Base-by-base conservation (phyloP, 2,797 vertebrate genomes). In the Ctenopoma multispine region DNA sequence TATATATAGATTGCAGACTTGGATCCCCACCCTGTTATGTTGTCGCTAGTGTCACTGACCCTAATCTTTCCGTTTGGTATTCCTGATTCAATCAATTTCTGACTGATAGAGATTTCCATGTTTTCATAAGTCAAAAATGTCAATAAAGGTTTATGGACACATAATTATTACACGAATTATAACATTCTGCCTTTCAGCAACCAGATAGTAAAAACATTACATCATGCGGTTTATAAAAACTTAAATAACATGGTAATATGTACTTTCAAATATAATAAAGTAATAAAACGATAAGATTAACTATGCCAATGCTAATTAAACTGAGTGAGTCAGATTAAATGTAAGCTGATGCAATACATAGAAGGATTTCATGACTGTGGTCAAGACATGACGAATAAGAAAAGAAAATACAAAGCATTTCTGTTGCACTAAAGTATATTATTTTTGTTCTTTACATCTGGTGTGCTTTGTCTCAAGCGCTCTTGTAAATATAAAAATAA, bases 31-130 rank as follows among this genome's bases (percentile, higher is more conserved):
- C 72, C 36, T 20, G 5, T 56, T 63, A 71, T 13, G 29, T 61
- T 44, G 36, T 41, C 6, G 0, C 62, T 53, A 49, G 49, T 63
- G 64, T 72, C 66, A 75, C 46, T 79, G 55, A 82, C 76, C 55
- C 56, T 24, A 20, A 75, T 80, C 41, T 66, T 38, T 63, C 23
- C n/a, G 61, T 4, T 1, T 38, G 7, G 38, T 27, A 66, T 72
- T 79, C 21, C 60, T 6, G 4, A 18, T 1, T 2, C 4, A 17
- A n/a, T 43, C 40, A 5, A 21, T 4, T 14, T 4, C 29, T 24
- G 51, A 29, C 47, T 50, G 29, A 69, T 59, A 56, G 69, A 34
- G 17, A 23, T 43, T 46, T 54, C 9, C 2, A 41, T 40, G 38
- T 36, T 47, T 62, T 27, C 10, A 48, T 12, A 5, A 4, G 13